Evolutionary conservation across 2,888 invertebrate species (phyloP), one percentile per base, ranked within the genome.

Genomic region (Dilophus febrilis): DNA sequence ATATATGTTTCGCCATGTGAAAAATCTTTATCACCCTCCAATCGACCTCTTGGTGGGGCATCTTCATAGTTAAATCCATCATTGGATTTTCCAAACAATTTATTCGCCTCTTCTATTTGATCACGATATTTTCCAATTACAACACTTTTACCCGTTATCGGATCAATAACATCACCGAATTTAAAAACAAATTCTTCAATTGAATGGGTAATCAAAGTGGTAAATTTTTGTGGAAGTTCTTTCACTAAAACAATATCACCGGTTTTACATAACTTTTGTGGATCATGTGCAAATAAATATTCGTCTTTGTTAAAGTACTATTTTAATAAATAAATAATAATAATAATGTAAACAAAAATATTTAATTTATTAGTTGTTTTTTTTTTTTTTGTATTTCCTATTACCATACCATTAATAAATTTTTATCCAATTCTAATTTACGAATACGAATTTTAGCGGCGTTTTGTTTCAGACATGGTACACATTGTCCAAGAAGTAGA

Each of bases 141-240:
- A 31, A 81, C 76, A 59, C 80, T 79, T 55, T 83, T 84, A 13
- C 81, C 82, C 33, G 82, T 80, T 18, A 90, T 64, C 2, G 90
- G 90, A 61, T 87, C 86, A n/a, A 76, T 81, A 38, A 86, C 65
- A 61, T 90, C 85, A 48, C 90, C 90, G 49, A 79, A 64, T 2
- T 79, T 80, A 59, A 82, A 84, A 13, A 90, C 70, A 5, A 88
- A 71, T 56, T 86, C 74, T 51, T 80, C 68, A 1, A 90, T 74
- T 64, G 75, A 70, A 53, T 88, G 87, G 7, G 82, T 79, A 10
- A 90, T 78, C 2, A 84, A 59, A 44, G 76, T 74, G 0, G 85
- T 82, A 45, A 84, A 51, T 57, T 77, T 81, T 42, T 75, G 62
- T 3, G 80, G 76, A 37, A 88, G 57, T 47, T 73, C 71, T 56